Base-by-base conservation (phyloP, 2,797 vertebrate species). In the Labeo calbasu region DNA sequence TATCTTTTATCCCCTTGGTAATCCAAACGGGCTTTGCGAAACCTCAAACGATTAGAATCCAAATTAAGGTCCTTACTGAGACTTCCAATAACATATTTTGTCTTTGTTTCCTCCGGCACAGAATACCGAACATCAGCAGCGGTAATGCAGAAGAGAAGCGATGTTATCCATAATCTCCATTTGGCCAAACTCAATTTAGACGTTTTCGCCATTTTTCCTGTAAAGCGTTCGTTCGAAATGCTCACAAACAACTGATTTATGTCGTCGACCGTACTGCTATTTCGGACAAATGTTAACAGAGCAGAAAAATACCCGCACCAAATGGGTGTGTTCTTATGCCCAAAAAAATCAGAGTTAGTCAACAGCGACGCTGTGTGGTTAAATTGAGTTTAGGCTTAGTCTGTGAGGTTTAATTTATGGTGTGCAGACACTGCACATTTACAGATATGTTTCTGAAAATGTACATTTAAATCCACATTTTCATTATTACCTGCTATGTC, bases 61-160 rank as follows among this genome's bases (percentile, higher is more conserved):
- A 88, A 40, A 40, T 78, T 51, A 15, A 90, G 83, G 17, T 89
- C 88, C 15, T 89, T 88, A 12, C 84, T 85, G 15, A 91, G 46
- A 25, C 69, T 89, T 79, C 87, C 87, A 48, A 90, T 87, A 2
- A 85, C 21, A 46, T 73, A 43, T 61, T 84, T 85, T 43, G 61
- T 80, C 17, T 85, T 87, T 43, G 84, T 86, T 85, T 91, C 88
- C 83, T 91, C 89, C n/a, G 77, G 85, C 46, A 89, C 80, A 19
- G 84, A 87, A 86, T 88, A 91, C 17, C 86, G 85, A 40, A 91
- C 23, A 25, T 90, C 84, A 57, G 46, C 82, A 43, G 23, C 50
- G 2, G 40, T 40, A 23, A 75, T 40, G 5, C 28, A 57, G 8
- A 81, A 53, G 1, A 87, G 8, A 21, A 75, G 4, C 36, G 57